Evolutionary conservation across 2,797 vertebrate genomes (phyloP).

Genomic region (Gobio occitaniae): DNA sequence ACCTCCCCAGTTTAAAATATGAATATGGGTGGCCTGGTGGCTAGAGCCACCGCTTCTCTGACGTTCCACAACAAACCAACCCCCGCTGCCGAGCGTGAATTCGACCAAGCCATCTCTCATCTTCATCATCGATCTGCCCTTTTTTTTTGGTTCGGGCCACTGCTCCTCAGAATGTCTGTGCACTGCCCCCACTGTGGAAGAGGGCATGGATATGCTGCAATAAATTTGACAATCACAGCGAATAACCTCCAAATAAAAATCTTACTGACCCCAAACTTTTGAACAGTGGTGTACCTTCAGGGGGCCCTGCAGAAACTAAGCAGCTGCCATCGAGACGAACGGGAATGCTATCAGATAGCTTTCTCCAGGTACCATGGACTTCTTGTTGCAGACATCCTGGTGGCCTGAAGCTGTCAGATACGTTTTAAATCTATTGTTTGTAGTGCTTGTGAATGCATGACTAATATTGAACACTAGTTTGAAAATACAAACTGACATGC

Average conservation of each 20-base stretch:
- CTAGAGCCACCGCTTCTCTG: not conserved
- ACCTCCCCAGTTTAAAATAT: not conserved
- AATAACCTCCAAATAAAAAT: not conserved
- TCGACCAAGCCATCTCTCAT: not conserved
- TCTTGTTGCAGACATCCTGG: not conserved
- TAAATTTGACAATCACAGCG: not conserved
- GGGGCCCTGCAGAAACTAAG: not conserved
- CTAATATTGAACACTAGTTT: constrained; percentile 1
- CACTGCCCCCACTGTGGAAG: not conserved
- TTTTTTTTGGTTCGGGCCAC: not conserved
- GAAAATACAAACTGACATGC: constrained; percentile 26
- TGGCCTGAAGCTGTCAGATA: constrained; percentile 11
- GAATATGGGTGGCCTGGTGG: not conserved
- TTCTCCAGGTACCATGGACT: not conserved
- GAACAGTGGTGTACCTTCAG: not conserved
- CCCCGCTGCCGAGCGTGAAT: not conserved
- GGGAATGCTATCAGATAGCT: not conserved
- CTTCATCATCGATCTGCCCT: not conserved
- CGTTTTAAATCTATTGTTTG: not conserved
- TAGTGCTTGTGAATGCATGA: not conserved
- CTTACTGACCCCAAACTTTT: not conserved
- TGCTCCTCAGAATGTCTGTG: not conserved
- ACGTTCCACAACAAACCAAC: not conserved
- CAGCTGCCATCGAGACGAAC: not conserved
- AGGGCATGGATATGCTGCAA: not conserved